Base-by-base conservation (phyloP, 1,140 invertebrate species). In the Theocolax elegans region DNA sequence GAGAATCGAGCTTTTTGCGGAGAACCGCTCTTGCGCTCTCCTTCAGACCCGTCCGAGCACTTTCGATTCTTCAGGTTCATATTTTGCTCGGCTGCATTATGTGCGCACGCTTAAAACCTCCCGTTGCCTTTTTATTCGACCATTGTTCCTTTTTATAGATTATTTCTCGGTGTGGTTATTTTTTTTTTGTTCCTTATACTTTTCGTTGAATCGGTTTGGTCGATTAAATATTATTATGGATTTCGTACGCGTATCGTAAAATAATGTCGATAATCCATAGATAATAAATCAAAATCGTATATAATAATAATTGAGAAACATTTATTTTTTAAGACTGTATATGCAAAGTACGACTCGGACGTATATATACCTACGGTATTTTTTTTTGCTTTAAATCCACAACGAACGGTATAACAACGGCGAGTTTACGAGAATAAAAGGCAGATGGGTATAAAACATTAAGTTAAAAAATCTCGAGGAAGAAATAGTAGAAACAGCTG, bases 41-140 rank as follows among this genome's bases (percentile, higher is more conserved):
- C 54, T 13, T 21, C 54, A 21, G 8, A 40, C 17, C 15, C 15
- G 29, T 19, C 35, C 21, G 38, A 59, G 56, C 56, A 59, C 56
- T 59, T 59, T 60, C 58, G 58, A 60, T 60, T 60, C 56, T 59
- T 59, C 9, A 29, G 54, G 0, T 58, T 21, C 10, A 27, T 27
- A 27, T 60, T 60, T 60, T 19, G 40, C 58, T 29, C 58, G 23
- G 35, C 12, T 12, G 40, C 58, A 29, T 60, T 60, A 44, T 44
- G 56, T 60, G 54, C 31, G 9, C n/a, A 19, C 54, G 38, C 44
- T 60, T 44, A 60, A 60, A 60, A 27, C 31, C 51, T 27, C 23
- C 15, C 54, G 1, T 15, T 21, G 31, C 35, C 1, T 58, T 58
- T 3, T n/a, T n/a, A n/a, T n/a, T n/a, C n/a, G n/a, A n/a, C n/a